A percentile compares a stretch with the other conserved stretches of the same genome.
Conservation (phyloP, 2,113 vertebrate species). For the Nannobrachium achirus region DNA sequence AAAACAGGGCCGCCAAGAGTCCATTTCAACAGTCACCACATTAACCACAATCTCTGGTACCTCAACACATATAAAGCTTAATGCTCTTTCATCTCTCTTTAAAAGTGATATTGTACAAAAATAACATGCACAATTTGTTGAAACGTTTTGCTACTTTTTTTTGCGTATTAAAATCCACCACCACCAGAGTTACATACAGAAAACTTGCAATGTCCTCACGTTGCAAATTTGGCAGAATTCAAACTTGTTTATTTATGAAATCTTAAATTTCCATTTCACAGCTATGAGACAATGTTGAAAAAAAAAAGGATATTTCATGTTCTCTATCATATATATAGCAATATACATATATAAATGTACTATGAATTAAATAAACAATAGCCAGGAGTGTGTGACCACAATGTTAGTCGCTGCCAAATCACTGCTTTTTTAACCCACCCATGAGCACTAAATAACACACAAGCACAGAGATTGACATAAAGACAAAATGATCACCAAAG, state of each 20-base stretch:
- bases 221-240: slow-evolving; percentile 71
- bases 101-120: slow-evolving; percentile 75
- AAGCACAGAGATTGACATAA: slow-evolving; percentile 72
- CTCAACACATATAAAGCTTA: slow-evolving; percentile 53
- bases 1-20: slow-evolving; percentile 35
- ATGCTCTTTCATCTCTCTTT: slow-evolving; percentile 51
- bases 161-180: slow-evolving; percentile 68
- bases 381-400: slow-evolving; percentile 68
- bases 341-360: slow-evolving; percentile 43
- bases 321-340: slow-evolving; percentile 59
- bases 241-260: slow-evolving; percentile 57
- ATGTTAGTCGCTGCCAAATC: slow-evolving; percentile 66
- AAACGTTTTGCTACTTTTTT: slow-evolving; percentile 71
- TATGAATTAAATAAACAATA: slow-evolving; percentile 37
- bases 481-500: slow-evolving; percentile 72
- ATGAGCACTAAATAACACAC: slow-evolving; percentile 72
- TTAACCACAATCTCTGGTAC: slow-evolving; percentile 48
- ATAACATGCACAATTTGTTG: slow-evolving; percentile 75
- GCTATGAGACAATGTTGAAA: slow-evolving; percentile 57
- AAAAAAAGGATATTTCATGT: slow-evolving; percentile 50
- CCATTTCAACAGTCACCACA: slow-evolving; percentile 36
- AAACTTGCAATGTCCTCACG: slow-evolving; percentile 61
- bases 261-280: slow-evolving; percentile 60
- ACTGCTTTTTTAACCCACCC: slow-evolving; percentile 63
- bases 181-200: slow-evolving; percentile 59